Evolutionary conservation across 1,140 invertebrate species (phyloP), one percentile per base, ranked within the genome.

Genomic region (Marisa cornuarietis): DNA sequence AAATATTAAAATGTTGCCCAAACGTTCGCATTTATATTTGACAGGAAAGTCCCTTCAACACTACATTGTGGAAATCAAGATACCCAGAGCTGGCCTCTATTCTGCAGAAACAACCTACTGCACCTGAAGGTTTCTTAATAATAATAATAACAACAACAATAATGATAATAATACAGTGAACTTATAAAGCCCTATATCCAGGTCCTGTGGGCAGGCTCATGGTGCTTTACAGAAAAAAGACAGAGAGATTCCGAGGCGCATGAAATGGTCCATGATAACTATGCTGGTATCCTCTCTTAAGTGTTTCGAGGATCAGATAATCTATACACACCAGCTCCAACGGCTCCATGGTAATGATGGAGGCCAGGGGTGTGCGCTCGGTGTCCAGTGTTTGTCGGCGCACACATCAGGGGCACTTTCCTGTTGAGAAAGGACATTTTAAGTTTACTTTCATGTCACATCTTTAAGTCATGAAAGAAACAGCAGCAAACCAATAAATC

Each of bases 31-130:
- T 71, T 51, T 8, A 0, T 71, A 42, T 62, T 54, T 42, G 1
- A 14, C 62, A 87, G 85, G 62, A 69, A 49, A 72, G 83, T 31
- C 83, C 84, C 11, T 87, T 84, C 62, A 85, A 73, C 16, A 81
- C 69, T 58, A 22, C 66, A 26, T 9, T 85, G 3, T 87, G 86
- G 86, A 73, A 81, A 1, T 18, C 68, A 1, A 80, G 71, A 26
- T 87, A 85, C 78, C 86, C 86, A 11, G 81, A 87, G 42, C 62
- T 87, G 51, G 79, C 77, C 52, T 54, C 61, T 16, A 83, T 86
- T 58, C 78, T 80, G 9, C 24, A 62, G 9, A 75, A 81, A 20
- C 77, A 80, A 20, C 75, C 77, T 5, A 62, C 61, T 42, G 49
- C 80, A 31, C 84, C 84, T 52, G 79, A 82, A 82, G 84, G 84